phyloP scores from a whole-genome alignment of 2,113 vertebrate species.

The Ancistrus triradiatus region DNA sequence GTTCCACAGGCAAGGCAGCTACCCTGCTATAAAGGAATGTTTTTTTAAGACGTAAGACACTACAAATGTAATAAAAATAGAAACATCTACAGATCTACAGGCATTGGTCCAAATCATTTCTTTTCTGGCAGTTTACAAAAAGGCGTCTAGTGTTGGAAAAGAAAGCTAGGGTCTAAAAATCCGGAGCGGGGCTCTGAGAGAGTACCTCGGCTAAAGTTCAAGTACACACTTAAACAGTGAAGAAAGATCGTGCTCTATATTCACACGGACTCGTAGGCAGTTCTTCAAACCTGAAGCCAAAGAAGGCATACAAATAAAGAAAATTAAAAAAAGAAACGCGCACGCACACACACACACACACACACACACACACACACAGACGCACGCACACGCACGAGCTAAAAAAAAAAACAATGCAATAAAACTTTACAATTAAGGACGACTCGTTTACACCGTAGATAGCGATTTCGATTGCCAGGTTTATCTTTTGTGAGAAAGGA shows the following conservation, averaged over 20 bases:
- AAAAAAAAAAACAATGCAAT: constrained; percentile 74
- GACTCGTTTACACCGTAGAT: constrained; percentile 52
- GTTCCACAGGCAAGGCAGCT: constrained; percentile 68
- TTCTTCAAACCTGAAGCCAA: constrained; percentile 71
- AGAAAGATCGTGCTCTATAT: constrained; percentile 63
- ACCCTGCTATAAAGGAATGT: constrained; percentile 78
- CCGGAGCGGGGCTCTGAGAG: constrained; percentile 28
- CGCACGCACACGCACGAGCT: too few relatives aligned
- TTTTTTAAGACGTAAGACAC: constrained; percentile 82
- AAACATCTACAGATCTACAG: constrained; percentile 74
- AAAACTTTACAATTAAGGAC: constrained; percentile 74
- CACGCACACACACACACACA: constrained; percentile 64
- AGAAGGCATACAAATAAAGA: constrained; percentile 43
- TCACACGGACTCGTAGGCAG: constrained; percentile 70
- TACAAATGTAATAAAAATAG: constrained; percentile 62
- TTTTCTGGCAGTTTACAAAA: constrained; percentile 70
- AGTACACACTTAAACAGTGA: constrained; percentile 53
- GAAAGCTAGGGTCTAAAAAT: constrained; percentile 29
- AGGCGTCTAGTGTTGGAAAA: constrained; percentile 27
- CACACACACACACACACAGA: constrained; percentile 62
- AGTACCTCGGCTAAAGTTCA: constrained; percentile 48
- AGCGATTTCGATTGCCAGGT: constrained; percentile 46
- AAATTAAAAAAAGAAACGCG: constrained; percentile 72
- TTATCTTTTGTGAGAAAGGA: constrained; percentile 58
- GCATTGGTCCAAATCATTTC: constrained; percentile 72